phyloP scores from a whole-genome alignment of 1,140 invertebrate species.

The Drosophila micromelanica region DNA sequence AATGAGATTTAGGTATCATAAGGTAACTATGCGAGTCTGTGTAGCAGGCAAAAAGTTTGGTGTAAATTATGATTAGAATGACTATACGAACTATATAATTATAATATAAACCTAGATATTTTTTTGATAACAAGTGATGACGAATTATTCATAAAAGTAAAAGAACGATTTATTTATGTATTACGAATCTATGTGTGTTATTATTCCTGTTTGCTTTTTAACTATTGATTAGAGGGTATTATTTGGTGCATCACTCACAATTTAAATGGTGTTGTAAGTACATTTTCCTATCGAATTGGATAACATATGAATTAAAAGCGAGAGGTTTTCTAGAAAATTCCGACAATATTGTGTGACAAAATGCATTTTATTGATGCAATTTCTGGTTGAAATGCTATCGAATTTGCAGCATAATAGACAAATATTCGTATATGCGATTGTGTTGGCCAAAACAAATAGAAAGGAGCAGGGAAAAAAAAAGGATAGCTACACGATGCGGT shows the following conservation, averaged over 20 bases:
- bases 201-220: too few relatives aligned
- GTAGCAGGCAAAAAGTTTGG: too few relatives aligned
- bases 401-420: constrained; percentile 49
- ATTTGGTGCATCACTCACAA: background rate
- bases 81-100: too few relatives aligned
- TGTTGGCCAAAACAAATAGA: constrained; percentile 59
- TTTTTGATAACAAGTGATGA: too few relatives aligned
- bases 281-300: background rate
- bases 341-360: constrained; percentile 11
- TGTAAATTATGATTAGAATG: too few relatives aligned
- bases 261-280: background rate
- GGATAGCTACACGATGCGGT: background rate
- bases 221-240: background rate
- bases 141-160: too few relatives aligned
- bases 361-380: constrained; percentile 69
- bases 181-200: too few relatives aligned
- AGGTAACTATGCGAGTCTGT: too few relatives aligned
- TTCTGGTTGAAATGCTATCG: constrained; percentile 34
- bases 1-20: too few relatives aligned
- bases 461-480: constrained; percentile 7
- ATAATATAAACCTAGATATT: too few relatives aligned
- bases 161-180: too few relatives aligned
- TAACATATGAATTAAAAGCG: background rate
- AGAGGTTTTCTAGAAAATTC: background rate
- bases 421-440: constrained; percentile 43